A percentile compares a stretch with the other conserved stretches of the same genome.
These are phyloP conservation scores for Nineta flava DNA, from an alignment of 2,888 invertebrate species.

Conservation along the genomic window DNA sequence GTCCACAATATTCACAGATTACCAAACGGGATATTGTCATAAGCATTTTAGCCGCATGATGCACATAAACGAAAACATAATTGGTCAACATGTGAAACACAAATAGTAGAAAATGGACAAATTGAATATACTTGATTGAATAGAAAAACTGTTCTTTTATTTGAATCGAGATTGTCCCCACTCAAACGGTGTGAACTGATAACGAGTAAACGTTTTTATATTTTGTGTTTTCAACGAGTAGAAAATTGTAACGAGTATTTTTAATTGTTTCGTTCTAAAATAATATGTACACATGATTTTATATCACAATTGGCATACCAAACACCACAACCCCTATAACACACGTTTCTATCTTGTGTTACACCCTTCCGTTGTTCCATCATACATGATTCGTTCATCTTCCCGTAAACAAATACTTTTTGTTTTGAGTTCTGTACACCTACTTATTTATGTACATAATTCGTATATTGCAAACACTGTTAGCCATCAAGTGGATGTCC, in stretches of 20 bases:
- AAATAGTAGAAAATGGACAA: too few species aligned
- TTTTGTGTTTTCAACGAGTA: not conserved
- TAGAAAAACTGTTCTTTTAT: too few species aligned
- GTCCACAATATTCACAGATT: too few species aligned
- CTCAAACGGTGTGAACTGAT: too few species aligned
- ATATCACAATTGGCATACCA: conserved; percentile 7
- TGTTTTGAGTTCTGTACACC: not conserved
- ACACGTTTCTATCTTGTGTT: not conserved
- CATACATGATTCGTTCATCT: not conserved
- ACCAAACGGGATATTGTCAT: too few species aligned
- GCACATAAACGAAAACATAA: too few species aligned
- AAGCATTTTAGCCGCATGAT: too few species aligned
- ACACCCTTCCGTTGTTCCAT: not conserved
- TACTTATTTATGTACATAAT: not conserved
- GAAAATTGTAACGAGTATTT: not conserved
- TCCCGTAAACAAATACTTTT: not conserved
- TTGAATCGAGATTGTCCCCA: too few species aligned
- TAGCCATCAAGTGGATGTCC: conserved; percentile 94
- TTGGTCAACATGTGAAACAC: too few species aligned
- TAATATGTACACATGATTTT: not conserved
- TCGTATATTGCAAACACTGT: conserved; percentile 23
- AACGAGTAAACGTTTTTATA: too few species aligned
- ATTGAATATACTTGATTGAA: too few species aligned
- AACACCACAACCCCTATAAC: not conserved
- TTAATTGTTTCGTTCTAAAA: not conserved